A percentile compares a stretch with the other conserved stretches of the same genome.
These are phyloP conservation scores for Cosmia trapezina DNA, from an alignment of 2,888 invertebrate species.

Conservation along the genomic window DNA sequence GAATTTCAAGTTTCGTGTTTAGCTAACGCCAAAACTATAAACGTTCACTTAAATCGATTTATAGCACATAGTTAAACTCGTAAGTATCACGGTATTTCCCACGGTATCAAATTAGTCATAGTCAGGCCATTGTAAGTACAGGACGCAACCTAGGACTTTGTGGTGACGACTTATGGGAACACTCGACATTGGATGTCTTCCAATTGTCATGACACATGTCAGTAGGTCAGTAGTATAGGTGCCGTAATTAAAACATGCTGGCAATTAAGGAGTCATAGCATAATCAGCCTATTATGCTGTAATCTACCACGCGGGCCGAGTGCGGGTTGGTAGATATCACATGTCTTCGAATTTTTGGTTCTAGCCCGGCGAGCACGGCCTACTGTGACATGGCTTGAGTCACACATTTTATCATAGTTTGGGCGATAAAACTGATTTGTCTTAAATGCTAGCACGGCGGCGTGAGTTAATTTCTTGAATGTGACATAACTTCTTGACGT, in stretches of 20 bases:
- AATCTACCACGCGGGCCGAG: no score
- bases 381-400: no score
- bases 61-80: constrained; percentile 4
- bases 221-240: constrained; percentile 19
- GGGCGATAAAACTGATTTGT: no score
- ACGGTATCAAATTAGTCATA: constrained; percentile 45
- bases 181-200: constrained; percentile 44
- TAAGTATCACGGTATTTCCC: constrained; percentile 29
- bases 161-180: not conserved
- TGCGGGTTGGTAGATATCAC: not conserved
- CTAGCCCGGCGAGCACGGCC: no score
- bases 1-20: not conserved
- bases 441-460: no score
- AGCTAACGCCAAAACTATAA: constrained; percentile 27
- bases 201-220: constrained; percentile 33
- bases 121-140: not conserved
- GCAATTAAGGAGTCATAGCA: constrained; percentile 1
- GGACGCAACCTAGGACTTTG: not conserved
- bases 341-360: not conserved
- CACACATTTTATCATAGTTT: no score
- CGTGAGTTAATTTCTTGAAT: no score
- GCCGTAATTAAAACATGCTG: constrained; percentile 10
- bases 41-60: not conserved
- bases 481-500: no score
- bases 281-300: not conserved